These are phyloP conservation scores for Electrophaes corylata DNA, from an alignment of 2,888 invertebrate species.

Conservation along the genomic window DNA sequence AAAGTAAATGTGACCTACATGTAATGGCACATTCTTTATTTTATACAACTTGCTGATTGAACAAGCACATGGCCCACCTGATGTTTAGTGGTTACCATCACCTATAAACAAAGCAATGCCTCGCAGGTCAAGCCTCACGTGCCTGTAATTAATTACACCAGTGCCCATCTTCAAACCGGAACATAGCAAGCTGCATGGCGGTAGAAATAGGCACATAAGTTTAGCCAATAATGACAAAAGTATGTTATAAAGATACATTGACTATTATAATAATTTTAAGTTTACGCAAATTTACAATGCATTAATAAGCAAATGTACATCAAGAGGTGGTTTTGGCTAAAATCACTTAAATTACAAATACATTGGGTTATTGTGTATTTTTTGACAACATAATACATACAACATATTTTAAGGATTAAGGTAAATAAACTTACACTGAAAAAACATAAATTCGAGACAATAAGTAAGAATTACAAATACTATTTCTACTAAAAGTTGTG, in stretches of 20 bases:
- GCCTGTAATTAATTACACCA: no score
- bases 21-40: neutral
- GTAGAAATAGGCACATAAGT: neutral
- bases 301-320: neutral
- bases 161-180: no score
- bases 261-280: neutral
- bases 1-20: neutral
- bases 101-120: no score
- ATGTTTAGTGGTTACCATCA: no score
- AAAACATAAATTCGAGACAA: neutral
- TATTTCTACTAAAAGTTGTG: neutral
- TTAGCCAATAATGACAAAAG: neutral
- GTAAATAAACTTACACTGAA: neutral
- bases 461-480: slow-evolving; percentile 1
- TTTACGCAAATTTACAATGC: neutral
- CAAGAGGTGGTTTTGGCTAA: neutral
- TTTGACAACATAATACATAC: no score
- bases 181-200: no score
- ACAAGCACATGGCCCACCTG: no score
- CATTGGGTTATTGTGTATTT: neutral
- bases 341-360: no score
- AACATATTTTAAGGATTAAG: no score
- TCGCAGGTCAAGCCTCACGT: no score
- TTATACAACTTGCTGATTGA: no score
- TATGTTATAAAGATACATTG: neutral